phyloP scores from a whole-genome alignment of 2,113 vertebrate species.

The Psephotus haematonotus region DNA sequence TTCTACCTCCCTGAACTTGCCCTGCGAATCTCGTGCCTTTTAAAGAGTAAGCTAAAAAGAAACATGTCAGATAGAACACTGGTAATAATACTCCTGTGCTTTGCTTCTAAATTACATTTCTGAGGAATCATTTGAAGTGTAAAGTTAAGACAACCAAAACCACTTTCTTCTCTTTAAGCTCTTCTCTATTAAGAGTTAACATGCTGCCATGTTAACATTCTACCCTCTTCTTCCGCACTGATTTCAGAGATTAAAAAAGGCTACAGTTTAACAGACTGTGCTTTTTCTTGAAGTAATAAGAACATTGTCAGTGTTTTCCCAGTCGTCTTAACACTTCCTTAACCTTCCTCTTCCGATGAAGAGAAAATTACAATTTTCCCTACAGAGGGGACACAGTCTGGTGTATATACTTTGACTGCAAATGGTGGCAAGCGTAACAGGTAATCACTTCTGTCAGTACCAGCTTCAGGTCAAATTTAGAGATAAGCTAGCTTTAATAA shows the following conservation, averaged over 20 bases:
- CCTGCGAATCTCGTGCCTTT: background rate
- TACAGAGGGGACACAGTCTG: background rate
- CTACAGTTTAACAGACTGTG: background rate
- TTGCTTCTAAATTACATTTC: background rate
- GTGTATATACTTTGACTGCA: background rate
- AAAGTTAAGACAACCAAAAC: background rate
- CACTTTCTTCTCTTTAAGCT: background rate
- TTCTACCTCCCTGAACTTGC: background rate
- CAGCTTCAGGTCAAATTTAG: background rate
- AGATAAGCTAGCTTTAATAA: background rate
- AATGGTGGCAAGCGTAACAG: background rate
- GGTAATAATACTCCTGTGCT: background rate
- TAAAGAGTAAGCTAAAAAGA: background rate
- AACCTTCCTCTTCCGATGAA: background rate
- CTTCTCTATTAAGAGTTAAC: background rate
- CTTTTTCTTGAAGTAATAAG: background rate
- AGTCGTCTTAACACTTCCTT: background rate
- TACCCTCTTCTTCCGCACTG: background rate
- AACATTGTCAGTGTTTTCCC: background rate
- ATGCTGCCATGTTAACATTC: background rate
- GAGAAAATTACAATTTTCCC: background rate
- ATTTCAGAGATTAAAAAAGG: background rate
- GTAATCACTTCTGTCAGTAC: background rate
- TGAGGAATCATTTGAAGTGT: background rate
- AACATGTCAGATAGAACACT: background rate